Percentiles rank a stretch among this genome's conserved stretches.
phyloP scores from a whole-genome alignment of 2,888 invertebrate genomes.

The Cerastis rubricosa region DNA sequence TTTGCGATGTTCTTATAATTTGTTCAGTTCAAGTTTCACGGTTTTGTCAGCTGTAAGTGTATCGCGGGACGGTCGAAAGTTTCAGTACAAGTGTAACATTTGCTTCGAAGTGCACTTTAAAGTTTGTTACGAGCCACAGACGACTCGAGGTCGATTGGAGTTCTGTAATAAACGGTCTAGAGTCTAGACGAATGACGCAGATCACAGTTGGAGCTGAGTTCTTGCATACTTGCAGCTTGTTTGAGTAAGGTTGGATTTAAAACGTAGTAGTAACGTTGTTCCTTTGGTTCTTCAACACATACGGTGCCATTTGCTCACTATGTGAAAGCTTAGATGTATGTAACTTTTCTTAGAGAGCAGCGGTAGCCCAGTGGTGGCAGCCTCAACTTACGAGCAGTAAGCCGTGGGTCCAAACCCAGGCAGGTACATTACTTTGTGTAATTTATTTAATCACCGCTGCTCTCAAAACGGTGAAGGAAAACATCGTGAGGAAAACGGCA shows the following conservation, averaged over 20 bases:
- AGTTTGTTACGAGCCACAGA: constrained; percentile 70
- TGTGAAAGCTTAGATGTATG: too few species aligned
- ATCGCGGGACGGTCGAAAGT: constrained; percentile 62
- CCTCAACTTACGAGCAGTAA: too few species aligned
- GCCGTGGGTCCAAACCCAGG: too few species aligned
- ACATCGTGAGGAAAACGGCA: too few species aligned
- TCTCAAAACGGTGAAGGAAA: too few species aligned
- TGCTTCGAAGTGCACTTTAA: constrained; percentile 76
- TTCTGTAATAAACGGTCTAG: constrained; percentile 45
- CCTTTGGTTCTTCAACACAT: background rate
- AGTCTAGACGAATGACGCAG: constrained; percentile 41
- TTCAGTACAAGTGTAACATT: constrained; percentile 69
- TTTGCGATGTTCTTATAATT: constrained; percentile 62
- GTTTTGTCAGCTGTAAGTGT: constrained; percentile 55
- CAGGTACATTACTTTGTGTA: too few species aligned
- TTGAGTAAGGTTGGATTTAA: background rate
- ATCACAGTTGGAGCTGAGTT: constrained; percentile 9
- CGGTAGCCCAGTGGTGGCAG: too few species aligned
- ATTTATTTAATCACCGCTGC: too few species aligned
- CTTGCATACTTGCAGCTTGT: constrained; percentile 12
- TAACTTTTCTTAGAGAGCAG: background rate
- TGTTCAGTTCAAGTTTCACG: constrained; percentile 53
- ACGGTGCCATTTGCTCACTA: background rate
- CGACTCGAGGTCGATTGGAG: constrained; percentile 57
- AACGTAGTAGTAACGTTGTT: background rate